Base-by-base conservation (phyloP, 92 coral and sea anemone species). In the Paragorgia papillata region DNA sequence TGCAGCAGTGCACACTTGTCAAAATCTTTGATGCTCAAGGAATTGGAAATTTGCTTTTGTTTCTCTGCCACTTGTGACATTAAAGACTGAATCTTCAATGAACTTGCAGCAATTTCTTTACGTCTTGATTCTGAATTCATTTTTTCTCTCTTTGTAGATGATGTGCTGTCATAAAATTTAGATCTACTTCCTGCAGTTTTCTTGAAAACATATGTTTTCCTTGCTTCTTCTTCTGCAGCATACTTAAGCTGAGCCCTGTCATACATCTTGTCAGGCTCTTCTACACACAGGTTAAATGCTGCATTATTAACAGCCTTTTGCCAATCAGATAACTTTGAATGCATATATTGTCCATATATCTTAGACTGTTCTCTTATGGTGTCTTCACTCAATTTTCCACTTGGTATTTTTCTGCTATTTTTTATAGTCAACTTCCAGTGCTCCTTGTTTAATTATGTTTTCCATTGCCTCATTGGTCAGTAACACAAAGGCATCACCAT, bases 341-440 rank as follows among this genome's bases (percentile, higher is more conserved):
- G 25, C 59, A 20, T 70, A 34, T 19, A 22, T 81, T 73, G 55
- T 18, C 85, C 74, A 40, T 71, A 73, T 8, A 78, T 78, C 53
- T 78, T 84, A 0, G 80, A 79, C 35, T 83, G 83, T 7, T 83
- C 83, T 49, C 44, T 66, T 35, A 83, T 68, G 30, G 40, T 75
- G 9, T 75, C 86, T 12, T 75, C 59, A 18, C 46, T 75, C 19
- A 83, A 67, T 61, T 37, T 37, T 37, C 43, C 12, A 12, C n/a
- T n/a, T n/a, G n/a, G n/a, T n/a, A n/a, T n/a, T n/a, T n/a, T n/a
- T n/a, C 43, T 37, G 43, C n/a, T n/a, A n/a, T n/a, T n/a, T n/a
- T 4, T 12, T 37, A 4, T 37, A 37, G 43, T 37, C 43, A 37
- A 37, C 43, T 5, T 37, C 43, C 43, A 62, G 48, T 31, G 39